Conservation (phyloP, 2,888 invertebrate species). For the Anagyrus pseudococci region DNA sequence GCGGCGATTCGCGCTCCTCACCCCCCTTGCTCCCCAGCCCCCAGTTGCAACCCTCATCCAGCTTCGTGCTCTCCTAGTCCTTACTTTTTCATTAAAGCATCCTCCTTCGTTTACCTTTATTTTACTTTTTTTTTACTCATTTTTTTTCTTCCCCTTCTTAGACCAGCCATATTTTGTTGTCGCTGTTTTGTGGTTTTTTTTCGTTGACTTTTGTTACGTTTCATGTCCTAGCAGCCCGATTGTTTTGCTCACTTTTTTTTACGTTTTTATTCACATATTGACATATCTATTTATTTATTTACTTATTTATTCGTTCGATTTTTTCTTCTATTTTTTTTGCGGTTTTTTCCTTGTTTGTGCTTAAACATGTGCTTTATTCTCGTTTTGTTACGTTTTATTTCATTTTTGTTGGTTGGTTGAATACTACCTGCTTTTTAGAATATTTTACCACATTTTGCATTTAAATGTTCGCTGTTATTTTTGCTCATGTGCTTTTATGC, state of each 20-base stretch:
- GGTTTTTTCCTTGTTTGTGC: background rate
- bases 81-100: background rate
- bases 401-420: background rate
- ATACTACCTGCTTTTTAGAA: no score
- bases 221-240: slow-evolving; percentile 2
- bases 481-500: background rate
- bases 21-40: no score
- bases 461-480: background rate
- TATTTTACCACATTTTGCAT: background rate
- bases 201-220: slow-evolving; percentile 30
- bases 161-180: background rate
- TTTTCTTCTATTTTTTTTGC: slow-evolving; percentile 16
- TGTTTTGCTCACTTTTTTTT: slow-evolving; percentile 10
- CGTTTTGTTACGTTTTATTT: background rate
- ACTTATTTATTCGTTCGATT: no score
- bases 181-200: slow-evolving; percentile 17
- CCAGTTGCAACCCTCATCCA: background rate
- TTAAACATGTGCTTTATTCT: slow-evolving; percentile 7
- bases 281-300: no score
- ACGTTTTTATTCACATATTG: background rate
- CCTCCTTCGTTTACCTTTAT: background rate
- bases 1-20: slow-evolving; percentile 12
- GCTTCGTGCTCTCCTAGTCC: background rate
- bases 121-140: background rate
- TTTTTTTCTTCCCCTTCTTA: background rate